A percentile compares a stretch with the other conserved stretches of the same genome.
phyloP scores from a whole-genome alignment of 2,113 vertebrate species.

The Ancistrus triradiatus region DNA sequence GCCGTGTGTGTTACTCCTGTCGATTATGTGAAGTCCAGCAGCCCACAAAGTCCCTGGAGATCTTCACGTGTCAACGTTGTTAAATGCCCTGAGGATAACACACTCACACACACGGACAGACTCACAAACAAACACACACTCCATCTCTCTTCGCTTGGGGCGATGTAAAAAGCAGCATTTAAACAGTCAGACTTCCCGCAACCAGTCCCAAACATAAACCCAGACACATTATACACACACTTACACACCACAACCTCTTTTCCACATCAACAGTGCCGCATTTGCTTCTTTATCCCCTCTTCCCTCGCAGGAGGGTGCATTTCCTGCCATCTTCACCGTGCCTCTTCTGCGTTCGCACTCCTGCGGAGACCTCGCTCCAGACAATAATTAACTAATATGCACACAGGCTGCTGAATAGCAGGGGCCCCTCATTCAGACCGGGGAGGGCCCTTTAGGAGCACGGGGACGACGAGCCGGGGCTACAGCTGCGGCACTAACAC shows the following conservation, averaged over 20 bases:
- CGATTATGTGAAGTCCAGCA: slow-evolving; percentile 31
- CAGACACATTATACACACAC: neutral
- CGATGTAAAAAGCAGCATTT: slow-evolving; percentile 25
- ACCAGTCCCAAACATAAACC: slow-evolving; percentile 49
- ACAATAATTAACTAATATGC: slow-evolving; percentile 54
- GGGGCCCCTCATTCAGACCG: slow-evolving; percentile 15
- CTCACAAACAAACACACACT: slow-evolving; percentile 22
- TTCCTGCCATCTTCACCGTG: slow-evolving; percentile 36
- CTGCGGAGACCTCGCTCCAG: slow-evolving; percentile 48
- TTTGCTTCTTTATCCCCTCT: slow-evolving; percentile 6
- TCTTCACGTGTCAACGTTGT: slow-evolving; percentile 21
- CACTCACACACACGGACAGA: slow-evolving; percentile 11
- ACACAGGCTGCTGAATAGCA: slow-evolving; percentile 44
- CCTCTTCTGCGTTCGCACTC: slow-evolving; percentile 42
- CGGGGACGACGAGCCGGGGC: slow-evolving; percentile 24
- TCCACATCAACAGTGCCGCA: neutral
- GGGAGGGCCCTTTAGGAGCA: slow-evolving; percentile 21
- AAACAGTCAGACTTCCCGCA: slow-evolving; percentile 48
- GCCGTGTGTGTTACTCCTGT: slow-evolving; percentile 6
- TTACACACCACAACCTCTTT: slow-evolving; percentile 1
- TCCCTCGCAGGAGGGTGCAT: neutral
- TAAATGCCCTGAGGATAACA: slow-evolving; percentile 29
- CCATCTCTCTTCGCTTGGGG: slow-evolving; percentile 21
- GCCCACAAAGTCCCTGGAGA: slow-evolving; percentile 24
- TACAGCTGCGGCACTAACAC: slow-evolving; percentile 39